Evolutionary conservation across 2,888 invertebrate genomes (phyloP).

Genomic region (Kuschelorhynchus macadamiae): DNA sequence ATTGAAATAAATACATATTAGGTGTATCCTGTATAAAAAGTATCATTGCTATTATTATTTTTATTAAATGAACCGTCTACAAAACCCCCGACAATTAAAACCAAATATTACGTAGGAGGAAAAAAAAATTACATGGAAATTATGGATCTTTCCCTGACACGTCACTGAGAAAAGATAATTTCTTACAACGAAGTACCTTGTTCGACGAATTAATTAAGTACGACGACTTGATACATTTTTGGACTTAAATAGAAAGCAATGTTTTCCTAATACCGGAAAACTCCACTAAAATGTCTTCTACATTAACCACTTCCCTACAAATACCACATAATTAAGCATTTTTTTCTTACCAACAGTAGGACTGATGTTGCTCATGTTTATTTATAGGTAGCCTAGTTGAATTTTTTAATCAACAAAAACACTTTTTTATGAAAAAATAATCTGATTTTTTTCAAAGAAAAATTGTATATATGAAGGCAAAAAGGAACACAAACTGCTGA

Average conservation of each 20-base stretch:
- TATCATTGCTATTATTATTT: no score
- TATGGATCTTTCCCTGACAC: slow-evolving; percentile 40
- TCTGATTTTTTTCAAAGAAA: no score
- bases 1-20: not conserved
- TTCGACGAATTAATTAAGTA: not conserved
- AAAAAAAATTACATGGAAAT: slow-evolving; percentile 8
- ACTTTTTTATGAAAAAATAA: slow-evolving; percentile 1
- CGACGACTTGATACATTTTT: slow-evolving; percentile 4
- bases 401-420: not conserved
- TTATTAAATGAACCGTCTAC: no score
- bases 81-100: not conserved
- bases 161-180: slow-evolving; percentile 40
- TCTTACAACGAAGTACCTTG: no score
- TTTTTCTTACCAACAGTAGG: slow-evolving; percentile 62
- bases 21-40: no score
- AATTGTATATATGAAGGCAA: no score
- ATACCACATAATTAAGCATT: slow-evolving; percentile 7
- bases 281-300: no score
- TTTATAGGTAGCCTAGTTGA: not conserved
- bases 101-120: slow-evolving; percentile 24
- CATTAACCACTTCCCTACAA: no score
- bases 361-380: slow-evolving; percentile 63
- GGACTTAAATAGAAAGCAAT: not conserved
- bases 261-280: not conserved
- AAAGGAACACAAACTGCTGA: no score